These are phyloP conservation scores for Scelioninae gen. 1 DNA, from an alignment of 2,888 invertebrate genomes.

Conservation along the genomic window DNA sequence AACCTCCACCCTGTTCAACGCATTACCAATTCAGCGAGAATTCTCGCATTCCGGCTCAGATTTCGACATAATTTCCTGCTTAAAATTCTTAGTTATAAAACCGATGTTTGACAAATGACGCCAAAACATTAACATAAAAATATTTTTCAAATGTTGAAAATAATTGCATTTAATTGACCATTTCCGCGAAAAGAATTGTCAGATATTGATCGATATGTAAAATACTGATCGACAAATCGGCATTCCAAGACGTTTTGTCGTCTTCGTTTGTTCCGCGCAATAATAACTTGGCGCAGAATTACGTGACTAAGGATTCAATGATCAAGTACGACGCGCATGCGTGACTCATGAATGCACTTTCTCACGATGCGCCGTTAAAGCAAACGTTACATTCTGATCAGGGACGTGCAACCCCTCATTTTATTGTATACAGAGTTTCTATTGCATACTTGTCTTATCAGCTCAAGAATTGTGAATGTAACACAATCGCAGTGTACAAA, in stretches of 20 bases:
- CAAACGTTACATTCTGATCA: conserved; percentile 45
- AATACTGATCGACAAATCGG: conserved; percentile 40
- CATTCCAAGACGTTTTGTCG: conserved; percentile 53
- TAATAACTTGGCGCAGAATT: conserved; percentile 67
- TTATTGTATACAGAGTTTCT: conserved; percentile 32
- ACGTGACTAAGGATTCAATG: conserved; percentile 81
- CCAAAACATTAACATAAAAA: neutral
- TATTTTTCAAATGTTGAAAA: neutral
- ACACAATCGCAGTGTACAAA: neutral
- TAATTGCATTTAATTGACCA: conserved; percentile 32
- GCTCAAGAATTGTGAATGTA: neutral
- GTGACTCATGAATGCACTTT: conserved; percentile 78
- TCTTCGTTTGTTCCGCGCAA: conserved; percentile 55
- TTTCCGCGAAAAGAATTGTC: conserved; percentile 9
- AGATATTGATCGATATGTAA: conserved; percentile 52
- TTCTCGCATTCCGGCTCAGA: conserved; percentile 29
- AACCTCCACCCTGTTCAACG: too few species aligned
- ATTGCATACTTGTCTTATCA: conserved; percentile 25
- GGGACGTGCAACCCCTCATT: conserved; percentile 47
- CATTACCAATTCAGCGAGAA: conserved; percentile 12
- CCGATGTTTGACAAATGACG: conserved; percentile 3
- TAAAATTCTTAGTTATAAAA: neutral
- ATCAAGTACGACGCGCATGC: conserved; percentile 72
- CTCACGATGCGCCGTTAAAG: conserved; percentile 77
- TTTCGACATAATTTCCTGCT: conserved; percentile 40